phyloP scores from a whole-genome alignment of 2,797 vertebrate species.

The Chrysocyon brachyurus region DNA sequence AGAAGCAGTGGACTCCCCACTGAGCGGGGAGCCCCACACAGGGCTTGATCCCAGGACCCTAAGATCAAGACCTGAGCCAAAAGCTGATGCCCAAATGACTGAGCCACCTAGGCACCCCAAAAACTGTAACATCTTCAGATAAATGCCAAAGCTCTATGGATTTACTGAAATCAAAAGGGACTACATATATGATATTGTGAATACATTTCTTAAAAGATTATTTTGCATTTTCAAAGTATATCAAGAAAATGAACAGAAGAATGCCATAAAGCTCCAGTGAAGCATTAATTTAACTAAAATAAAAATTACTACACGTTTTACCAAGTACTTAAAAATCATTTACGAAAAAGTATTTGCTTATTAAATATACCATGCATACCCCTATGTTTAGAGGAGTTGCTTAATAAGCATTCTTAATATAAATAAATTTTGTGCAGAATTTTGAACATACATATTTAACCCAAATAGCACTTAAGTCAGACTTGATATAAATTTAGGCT shows the following conservation, averaged over 20 bases:
- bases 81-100: no score
- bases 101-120: no score
- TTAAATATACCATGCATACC: background rate
- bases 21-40: no score
- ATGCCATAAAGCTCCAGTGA: slow-evolving; percentile 46
- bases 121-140: slow-evolving; percentile 91
- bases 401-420: background rate
- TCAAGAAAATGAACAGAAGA: slow-evolving; percentile 63
- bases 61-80: no score
- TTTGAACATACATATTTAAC: slow-evolving; percentile 24
- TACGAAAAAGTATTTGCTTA: background rate
- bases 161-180: slow-evolving; percentile 90
- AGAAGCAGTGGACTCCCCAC: no score
- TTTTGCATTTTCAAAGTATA: slow-evolving; percentile 67
- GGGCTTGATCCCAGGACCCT: no score
- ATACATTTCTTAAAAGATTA: slow-evolving; percentile 78
- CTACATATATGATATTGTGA: slow-evolving; percentile 78
- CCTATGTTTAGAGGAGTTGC: background rate
- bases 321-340: slow-evolving; percentile 36
- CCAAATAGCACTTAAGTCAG: background rate
- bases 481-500: background rate
- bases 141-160: slow-evolving; percentile 92
- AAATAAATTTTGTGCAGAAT: slow-evolving; percentile 25
- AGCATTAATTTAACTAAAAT: slow-evolving; percentile 64
- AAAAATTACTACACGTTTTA: background rate